These are phyloP conservation scores for Nasonia oneida DNA, from an alignment of 2,888 invertebrate genomes.

Conservation along the genomic window DNA sequence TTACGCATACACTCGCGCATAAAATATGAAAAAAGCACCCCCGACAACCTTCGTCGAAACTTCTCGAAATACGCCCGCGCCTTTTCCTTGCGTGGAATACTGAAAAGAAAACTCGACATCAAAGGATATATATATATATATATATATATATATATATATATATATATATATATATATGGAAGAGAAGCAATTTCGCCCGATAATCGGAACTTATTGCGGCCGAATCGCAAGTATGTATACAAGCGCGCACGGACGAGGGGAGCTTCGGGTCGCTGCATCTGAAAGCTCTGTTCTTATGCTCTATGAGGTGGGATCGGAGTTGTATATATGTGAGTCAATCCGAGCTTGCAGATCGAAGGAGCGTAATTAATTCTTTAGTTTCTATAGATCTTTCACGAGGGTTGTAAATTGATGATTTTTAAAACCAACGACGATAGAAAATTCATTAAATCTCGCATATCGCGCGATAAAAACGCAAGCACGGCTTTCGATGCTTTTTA, in stretches of 20 bases:
- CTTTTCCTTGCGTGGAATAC: neutral
- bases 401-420: too few species aligned
- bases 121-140: too few species aligned
- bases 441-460: too few species aligned
- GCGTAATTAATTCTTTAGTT: too few species aligned
- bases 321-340: too few species aligned
- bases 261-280: neutral
- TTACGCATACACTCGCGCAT: neutral
- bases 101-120: constrained; percentile 7
- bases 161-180: neutral
- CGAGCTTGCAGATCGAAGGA: too few species aligned
- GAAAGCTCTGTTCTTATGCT: neutral
- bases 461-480: too few species aligned
- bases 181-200: constrained; percentile 67
- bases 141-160: too few species aligned
- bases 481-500: too few species aligned
- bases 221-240: neutral
- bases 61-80: neutral
- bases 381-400: too few species aligned
- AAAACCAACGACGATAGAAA: too few species aligned
- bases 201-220: constrained; percentile 61
- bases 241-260: neutral
- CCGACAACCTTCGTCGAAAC: neutral
- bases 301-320: too few species aligned
- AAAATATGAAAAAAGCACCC: constrained; percentile 13